These are phyloP conservation scores for Oreochromis tanganicae DNA, from an alignment of 2,113 vertebrate species.

Conservation along the genomic window DNA sequence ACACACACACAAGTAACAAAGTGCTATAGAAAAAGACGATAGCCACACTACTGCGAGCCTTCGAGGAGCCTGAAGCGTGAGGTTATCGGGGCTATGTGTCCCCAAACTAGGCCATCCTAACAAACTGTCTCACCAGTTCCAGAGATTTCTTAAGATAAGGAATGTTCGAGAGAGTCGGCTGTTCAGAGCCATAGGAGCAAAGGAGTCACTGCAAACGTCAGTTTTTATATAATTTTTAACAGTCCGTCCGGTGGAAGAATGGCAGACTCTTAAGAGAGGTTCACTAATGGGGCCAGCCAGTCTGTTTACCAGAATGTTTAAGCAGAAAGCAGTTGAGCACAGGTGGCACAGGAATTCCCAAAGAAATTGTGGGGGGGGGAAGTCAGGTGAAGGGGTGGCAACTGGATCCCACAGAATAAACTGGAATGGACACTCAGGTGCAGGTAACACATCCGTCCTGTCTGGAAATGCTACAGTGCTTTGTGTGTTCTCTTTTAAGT, in stretches of 20 bases:
- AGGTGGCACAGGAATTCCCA: not conserved
- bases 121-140: not conserved
- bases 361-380: not conserved
- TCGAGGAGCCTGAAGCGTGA: conserved; percentile 28
- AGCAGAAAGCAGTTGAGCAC: conserved; percentile 2
- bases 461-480: conserved; percentile 67
- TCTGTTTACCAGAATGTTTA: conserved; percentile 58
- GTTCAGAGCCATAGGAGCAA: not conserved
- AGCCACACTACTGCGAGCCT: conserved; percentile 36
- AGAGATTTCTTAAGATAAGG: conserved; percentile 11
- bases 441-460: not conserved
- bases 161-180: conserved; percentile 36
- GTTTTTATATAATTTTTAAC: not conserved
- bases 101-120: not conserved
- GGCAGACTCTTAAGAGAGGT: not conserved
- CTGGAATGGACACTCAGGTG: not conserved
- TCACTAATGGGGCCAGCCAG: not conserved
- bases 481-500: conserved; percentile 54
- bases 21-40: conserved; percentile 48
- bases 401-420: not conserved
- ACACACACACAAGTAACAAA: conserved; percentile 45
- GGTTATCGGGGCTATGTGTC: not conserved
- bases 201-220: no score
- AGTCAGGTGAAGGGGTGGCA: not conserved
- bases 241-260: conserved; percentile 19